Evolutionary conservation across 1,140 invertebrate species (phyloP), one percentile per base, ranked within the genome.

Genomic region (Stegodyphus dumicola): DNA sequence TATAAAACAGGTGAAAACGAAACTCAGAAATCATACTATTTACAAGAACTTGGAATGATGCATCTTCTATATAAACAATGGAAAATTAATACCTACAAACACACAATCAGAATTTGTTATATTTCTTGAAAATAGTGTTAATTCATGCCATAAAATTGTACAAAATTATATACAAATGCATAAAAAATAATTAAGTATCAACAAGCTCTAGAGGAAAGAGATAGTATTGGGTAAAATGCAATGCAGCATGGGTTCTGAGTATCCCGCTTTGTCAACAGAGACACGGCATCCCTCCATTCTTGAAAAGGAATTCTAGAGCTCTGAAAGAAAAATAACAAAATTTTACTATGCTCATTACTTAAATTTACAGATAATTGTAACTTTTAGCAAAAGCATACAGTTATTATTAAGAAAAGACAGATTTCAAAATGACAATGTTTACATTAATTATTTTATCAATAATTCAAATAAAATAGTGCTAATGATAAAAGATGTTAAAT

Each of bases 241-340:
- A 85, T 77, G 51, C 77, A 10, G 70, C 67, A 54, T 5, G 80
- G 70, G 69, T 87, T 80, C 52, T 56, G 64, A 60, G 10, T 56
- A 33, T 80, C 85, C 17, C 67, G 52, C 51, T 10, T 18, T 7
- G 77, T 79, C 15, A 86, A 33, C 7, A 86, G 17, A 9, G 77
- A 54, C 67, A 86, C 85, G 9, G 77, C 48, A 7, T 79, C 70
- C 53, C 53, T 75, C 85, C 85, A 86, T 76, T 86, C 85, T 80
- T 86, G 70, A 77, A 86, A 86, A 64, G 52, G 65, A 48, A 86
- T 86, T 76, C 77, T 80, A 67, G 85, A 86, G 70, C 85, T 79
- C 84, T 86, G 67, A 7, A 71, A 85, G 49, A 48, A 66, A n/a
- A 17, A 85, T 13, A 69, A 54, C 11, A 49, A 81, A 49, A 33